Base-by-base conservation (phyloP, 2,113 vertebrate genomes). In the Trochalopteron elliotii region DNA sequence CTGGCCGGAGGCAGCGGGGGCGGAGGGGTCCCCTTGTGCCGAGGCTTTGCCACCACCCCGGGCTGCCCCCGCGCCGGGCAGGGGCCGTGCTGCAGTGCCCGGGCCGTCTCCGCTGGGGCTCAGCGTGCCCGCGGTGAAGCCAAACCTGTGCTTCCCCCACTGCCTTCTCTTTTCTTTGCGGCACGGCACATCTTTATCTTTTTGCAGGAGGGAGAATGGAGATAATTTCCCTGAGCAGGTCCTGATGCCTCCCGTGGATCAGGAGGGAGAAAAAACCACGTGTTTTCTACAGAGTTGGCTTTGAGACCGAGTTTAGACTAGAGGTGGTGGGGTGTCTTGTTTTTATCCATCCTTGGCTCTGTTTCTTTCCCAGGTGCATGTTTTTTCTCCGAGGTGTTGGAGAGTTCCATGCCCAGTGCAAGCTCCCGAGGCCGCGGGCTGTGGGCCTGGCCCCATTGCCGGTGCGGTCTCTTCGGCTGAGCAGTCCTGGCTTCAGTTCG, bases 281-380 rank as follows among this genome's bases (percentile, higher is more conserved):
- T 37, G 10, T 24, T 92, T 70, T 71, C 28, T 12, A 40, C n/a
- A 16, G 15, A 35, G 6, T 0, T 57, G 65, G 3, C 17, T 59
- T 50, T 50, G 35, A 57, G 28, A 45, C 4, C 13, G 8, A 6
- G 3, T 50, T 84, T 63, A 67, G 14, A 16, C 19, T 39, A 16
- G 1, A 44, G 6, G 3, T 23, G 19, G 2, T 2, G 9, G 6
- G 5, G 2, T 0, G 19, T 21, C 15, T 53, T 39, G 1, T 23
- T 35, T 63, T 60, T 72, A 39, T 2, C 11, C 7, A 1, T 12
- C 13, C 27, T 31, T 17, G 30, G 2, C 14, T 82, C 42, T 52
- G 30, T 33, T 68, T 79, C 14, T 83, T n/a, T 68, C 67, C 25
- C 39, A 39, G 52, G 40, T 49, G 5, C 16, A 0, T 5, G 7